Evolutionary conservation across 2,888 invertebrate genomes (phyloP), one percentile per base, ranked within the genome.

Genomic region (Dusona sp.): DNA sequence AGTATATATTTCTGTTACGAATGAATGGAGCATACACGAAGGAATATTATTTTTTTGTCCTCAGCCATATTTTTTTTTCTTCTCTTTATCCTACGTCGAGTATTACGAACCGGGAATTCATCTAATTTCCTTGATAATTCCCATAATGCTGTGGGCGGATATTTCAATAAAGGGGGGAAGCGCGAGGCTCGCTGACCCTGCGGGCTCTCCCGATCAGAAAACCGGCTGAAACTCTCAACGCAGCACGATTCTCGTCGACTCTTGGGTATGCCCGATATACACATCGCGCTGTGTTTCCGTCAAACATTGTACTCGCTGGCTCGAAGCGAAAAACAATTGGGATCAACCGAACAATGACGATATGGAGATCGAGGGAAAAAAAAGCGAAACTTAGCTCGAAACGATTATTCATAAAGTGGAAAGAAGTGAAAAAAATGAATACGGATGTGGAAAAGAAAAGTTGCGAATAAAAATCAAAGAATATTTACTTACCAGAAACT

Each of bases 121-220:
- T 91, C 92, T 93, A 90, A 93, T 93, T 93, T 93, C 93, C 93
- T 93, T 91, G 91, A 94, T 94, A 93, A 93, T 94, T 89, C 93
- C 93, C 92, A 93, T 93, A 93, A 94, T 93, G 93, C 93, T 93
- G 93, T 93, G 93, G 94, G 94, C 94, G 94, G 94, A 94, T 94
- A 94, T 94, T 94, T 92, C 93, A 94, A 94, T 94, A 93, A 94
- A 94, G 92, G 92, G 92, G 92, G 92, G 91, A 92, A 73, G 70
- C 83, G 82, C 83, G 78, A 72, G 65, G 45, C 86, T 48, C 82
- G 78, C 84, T 79, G 78, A 79, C 81, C 85, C 78, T 72, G 79
- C 80, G 79, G 75, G 82, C 74, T 79, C 64, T 78, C 64, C 42
- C 79, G 79, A 80, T 74, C 83, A 75, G 75, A 83, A 80, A 88